Conservation (phyloP, 2,888 invertebrate species). For the Pristionchus fissidentatus region DNA sequence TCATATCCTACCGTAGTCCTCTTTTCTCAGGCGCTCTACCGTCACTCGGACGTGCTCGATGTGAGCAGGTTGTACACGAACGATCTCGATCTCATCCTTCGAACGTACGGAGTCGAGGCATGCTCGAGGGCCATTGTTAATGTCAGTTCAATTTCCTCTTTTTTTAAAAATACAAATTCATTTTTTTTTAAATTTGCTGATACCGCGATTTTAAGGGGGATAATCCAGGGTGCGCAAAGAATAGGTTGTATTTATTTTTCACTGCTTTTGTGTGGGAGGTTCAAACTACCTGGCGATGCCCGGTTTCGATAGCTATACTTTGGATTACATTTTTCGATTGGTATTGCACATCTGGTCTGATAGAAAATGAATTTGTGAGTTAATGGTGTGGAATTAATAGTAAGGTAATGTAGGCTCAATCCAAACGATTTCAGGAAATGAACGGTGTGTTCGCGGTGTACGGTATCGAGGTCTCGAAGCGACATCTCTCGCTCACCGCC, state of each 20-base stretch:
- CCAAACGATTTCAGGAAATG: slow-evolving; percentile 86
- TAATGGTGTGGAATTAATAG: too few relatives aligned
- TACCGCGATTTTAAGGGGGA: too few relatives aligned
- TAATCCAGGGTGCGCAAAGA: too few relatives aligned
- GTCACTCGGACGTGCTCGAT: slow-evolving; percentile 85
- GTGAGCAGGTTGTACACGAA: slow-evolving; percentile 84
- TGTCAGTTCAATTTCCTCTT: slow-evolving; percentile 77
- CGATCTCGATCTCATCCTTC: slow-evolving; percentile 91
- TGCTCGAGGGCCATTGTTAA: slow-evolving; percentile 90
- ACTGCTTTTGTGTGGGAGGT: too few relatives aligned
- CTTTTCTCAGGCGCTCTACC: slow-evolving; percentile 85
- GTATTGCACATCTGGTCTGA: too few relatives aligned
- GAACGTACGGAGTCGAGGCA: slow-evolving; percentile 93
- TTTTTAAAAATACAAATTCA: not conserved
- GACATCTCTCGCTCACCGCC: slow-evolving; percentile 92
- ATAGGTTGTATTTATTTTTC: too few relatives aligned
- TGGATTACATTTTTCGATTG: too few relatives aligned
- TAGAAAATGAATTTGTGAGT: too few relatives aligned
- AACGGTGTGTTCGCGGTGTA: slow-evolving; percentile 96
- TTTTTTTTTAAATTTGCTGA: too few relatives aligned
- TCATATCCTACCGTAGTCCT: not conserved
- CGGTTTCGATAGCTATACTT: too few relatives aligned
- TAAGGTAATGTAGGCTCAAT: too few relatives aligned
- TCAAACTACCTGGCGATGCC: too few relatives aligned
- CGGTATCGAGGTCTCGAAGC: slow-evolving; percentile 92